Base-by-base conservation (phyloP, 2,113 vertebrate species). In the Neolamprologus brichardi region DNA sequence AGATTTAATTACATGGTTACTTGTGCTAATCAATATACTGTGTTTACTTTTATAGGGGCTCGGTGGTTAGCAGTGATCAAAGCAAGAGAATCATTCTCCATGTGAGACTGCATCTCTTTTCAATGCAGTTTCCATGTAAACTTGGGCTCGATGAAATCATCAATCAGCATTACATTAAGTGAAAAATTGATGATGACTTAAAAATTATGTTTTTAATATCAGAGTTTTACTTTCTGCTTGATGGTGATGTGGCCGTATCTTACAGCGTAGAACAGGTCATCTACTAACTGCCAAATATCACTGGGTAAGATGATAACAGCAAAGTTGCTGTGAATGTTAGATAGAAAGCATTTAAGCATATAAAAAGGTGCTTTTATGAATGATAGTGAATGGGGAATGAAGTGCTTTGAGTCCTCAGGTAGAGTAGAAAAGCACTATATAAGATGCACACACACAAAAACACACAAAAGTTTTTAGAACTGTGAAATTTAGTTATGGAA, bases 201-300 rank as follows among this genome's bases (percentile, higher is more conserved):
- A 17, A 25, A 44, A 44, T 10, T 1, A 44, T 0, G 0, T 41
- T 41, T 41, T 41, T 2, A 25, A 72, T 10, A 9, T 72, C 0
- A 72, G 67, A 44, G 20, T 46, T 44, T 72, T 44, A 25, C 39
- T 72, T 75, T 64, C 32, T 37, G 32, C 4, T 64, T 37, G 60
- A 2, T 37, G 60, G 30, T 64, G 10, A 37, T 64, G 18, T 37
- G 18, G 60, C 32, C 0, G 10, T 37, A 37, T 37, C 32, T 64
- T 20, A 20, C 18, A 64, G 60, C 2, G 10, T 64, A 12, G 60
- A 64, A 13, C 10, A 64, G 30, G 30, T 64, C 32, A 64, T 64
- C 60, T 37, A 37, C 17, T 64, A 64, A 64, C 32, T 37, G 60
- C 32, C 60, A 64, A 37, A 64, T 64, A 37, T 37, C 18, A 64